A percentile compares a stretch with the other conserved stretches of the same genome.
These are phyloP conservation scores for Labia minor DNA, from an alignment of 2,888 invertebrate genomes.

Conservation along the genomic window DNA sequence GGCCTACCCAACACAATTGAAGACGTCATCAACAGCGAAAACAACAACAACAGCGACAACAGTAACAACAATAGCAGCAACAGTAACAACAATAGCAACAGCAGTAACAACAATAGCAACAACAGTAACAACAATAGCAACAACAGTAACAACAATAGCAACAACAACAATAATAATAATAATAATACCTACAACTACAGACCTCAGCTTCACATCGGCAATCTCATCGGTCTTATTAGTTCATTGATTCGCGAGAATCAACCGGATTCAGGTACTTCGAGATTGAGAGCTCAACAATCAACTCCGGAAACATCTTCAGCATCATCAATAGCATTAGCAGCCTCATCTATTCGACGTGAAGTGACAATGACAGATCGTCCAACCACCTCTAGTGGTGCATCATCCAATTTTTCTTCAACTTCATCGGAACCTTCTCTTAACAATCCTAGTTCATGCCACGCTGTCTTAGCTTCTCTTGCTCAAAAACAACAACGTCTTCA, in stretches of 20 bases:
- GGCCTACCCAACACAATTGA: slow-evolving; percentile 29
- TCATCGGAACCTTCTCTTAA: background rate
- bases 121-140: slow-evolving; percentile 35
- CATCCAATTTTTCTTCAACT: background rate
- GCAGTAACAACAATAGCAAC: slow-evolving; percentile 40
- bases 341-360: background rate
- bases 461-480: background rate
- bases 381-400: background rate
- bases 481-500: background rate
- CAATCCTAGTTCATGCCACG: background rate
- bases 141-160: slow-evolving; percentile 27
- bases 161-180: slow-evolving; percentile 18
- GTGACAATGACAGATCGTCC: background rate
- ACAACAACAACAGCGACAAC: slow-evolving; percentile 34
- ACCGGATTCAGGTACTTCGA: background rate
- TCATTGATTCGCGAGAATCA: slow-evolving; percentile 2
- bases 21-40: slow-evolving; percentile 37
- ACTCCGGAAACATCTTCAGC: too few species aligned
- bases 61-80: slow-evolving; percentile 39
- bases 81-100: slow-evolving; percentile 38
- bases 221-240: slow-evolving; percentile 23
- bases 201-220: slow-evolving; percentile 22
- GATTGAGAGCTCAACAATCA: background rate
- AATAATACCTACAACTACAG: slow-evolving; percentile 23
- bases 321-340: too few species aligned